These are phyloP conservation scores for Plagiodera versicolora DNA, from an alignment of 2,888 invertebrate species.

Conservation along the genomic window DNA sequence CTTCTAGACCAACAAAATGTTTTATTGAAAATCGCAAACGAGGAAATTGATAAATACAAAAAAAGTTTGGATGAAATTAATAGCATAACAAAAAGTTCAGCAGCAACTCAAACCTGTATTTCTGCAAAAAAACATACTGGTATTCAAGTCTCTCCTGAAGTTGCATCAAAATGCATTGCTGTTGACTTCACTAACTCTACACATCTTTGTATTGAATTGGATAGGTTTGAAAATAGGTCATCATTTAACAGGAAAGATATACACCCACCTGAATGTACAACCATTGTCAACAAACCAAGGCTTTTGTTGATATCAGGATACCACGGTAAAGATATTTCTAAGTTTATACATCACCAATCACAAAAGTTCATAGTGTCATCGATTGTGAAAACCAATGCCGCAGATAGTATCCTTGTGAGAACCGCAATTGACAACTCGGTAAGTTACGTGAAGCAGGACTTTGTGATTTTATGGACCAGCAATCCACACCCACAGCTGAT, in stretches of 20 bases:
- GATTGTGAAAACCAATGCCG: neutral
- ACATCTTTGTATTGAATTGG: neutral
- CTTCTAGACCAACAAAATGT: no score
- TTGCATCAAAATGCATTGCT: neutral
- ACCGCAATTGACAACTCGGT: no score
- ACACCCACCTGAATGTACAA: no score
- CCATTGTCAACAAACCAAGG: no score
- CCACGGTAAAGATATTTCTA: neutral
- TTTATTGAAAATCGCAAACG: no score
- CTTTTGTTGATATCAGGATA: no score
- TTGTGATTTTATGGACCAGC: neutral
- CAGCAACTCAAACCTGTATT: no score
- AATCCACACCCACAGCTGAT: no score
- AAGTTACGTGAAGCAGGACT: neutral
- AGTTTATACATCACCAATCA: neutral
- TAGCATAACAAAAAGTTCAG: no score
- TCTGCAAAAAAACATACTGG: no score
- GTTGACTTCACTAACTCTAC: neutral
- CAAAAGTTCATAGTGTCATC: neutral
- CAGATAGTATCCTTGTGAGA: neutral
- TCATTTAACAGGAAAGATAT: neutral
- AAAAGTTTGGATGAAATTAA: no score
- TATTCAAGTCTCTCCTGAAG: neutral
- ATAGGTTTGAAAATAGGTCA: neutral
- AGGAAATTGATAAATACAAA: no score